Evolutionary conservation across 2,113 vertebrate genomes (phyloP).

Genomic region (Dolichotis patagonum): DNA sequence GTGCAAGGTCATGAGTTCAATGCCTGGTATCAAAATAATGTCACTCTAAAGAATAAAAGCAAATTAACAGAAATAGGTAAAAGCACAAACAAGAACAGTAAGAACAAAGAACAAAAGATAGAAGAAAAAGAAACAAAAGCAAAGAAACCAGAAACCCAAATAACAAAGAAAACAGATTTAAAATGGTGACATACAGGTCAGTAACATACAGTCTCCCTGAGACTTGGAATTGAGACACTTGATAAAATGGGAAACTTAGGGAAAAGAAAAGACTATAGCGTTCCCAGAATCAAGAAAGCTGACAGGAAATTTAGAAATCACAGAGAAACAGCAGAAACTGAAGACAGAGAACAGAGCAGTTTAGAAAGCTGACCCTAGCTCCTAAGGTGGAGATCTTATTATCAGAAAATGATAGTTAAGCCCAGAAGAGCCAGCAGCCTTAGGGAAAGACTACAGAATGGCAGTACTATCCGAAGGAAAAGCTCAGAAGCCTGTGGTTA

Average conservation of each 20-base stretch:
- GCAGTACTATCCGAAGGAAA: neutral
- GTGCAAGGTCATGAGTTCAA: no score
- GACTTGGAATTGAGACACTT: neutral
- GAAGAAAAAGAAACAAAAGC: neutral
- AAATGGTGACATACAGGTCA: neutral
- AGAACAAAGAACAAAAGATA: neutral
- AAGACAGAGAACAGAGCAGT: neutral
- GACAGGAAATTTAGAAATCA: neutral
- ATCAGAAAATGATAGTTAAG: neutral
- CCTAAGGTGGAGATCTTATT: neutral
- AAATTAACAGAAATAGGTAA: neutral
- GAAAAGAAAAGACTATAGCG: neutral
- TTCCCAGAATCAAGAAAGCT: neutral
- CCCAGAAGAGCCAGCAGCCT: neutral
- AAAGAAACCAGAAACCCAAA: neutral
- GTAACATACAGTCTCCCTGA: neutral
- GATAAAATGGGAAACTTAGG: neutral
- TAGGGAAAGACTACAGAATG: neutral
- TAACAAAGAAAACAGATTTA: neutral
- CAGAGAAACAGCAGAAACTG: neutral
- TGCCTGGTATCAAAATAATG: no score
- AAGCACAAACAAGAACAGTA: neutral
- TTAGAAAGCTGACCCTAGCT: neutral
- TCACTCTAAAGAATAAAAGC: neutral
- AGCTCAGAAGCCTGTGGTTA: neutral